Evolutionary conservation across 2,113 vertebrate genomes (phyloP), one percentile per base, ranked within the genome.

Genomic region (Phalacrocorax pelagicus): DNA sequence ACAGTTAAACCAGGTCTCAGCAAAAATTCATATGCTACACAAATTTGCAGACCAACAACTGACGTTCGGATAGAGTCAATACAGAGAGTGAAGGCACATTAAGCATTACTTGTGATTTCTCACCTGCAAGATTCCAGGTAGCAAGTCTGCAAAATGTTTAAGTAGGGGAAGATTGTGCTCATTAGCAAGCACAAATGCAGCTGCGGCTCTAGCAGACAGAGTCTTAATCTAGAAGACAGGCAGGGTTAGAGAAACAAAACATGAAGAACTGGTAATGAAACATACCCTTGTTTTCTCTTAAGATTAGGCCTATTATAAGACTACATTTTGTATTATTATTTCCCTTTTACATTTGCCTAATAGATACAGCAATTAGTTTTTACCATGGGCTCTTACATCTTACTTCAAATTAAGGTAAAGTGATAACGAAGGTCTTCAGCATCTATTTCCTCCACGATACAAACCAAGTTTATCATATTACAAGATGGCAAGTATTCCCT

Each of bases 121-220:
- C 94, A 99, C 99, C 99, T 99, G 99, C 93, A 99, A 97, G 85
- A 99, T 98, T 86, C 99, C 99, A 2, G 99, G 99, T 59, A 99
- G 97, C 82, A 99, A 98, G 96, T 99, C 99, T 42, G 99, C 95
- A 92, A 99, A 99, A 96, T 99, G 99, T 97, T 99, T 99, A 82
- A 99, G 98, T 49, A 99, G 98, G 10, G 98, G 98, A 10, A 98
- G 97, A 96, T 99, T 99, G 96, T 99, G 97, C 92, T 99, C 99
- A 58, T 99, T 99, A 88, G 99, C 99, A 92, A 99, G 98, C n/a
- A 99, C 98, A 94, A 99, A 99, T 5, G 99, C 99, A 40, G 98
- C 98, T 3, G 99, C 99, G 55, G 99, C 99, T 91, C 99, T 98
- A 70, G 99, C 99, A 42, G 99, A 99, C 72, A 99, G 86, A 26